Base-by-base conservation (phyloP, 1,140 invertebrate genomes). In the Cepaea nemoralis region DNA sequence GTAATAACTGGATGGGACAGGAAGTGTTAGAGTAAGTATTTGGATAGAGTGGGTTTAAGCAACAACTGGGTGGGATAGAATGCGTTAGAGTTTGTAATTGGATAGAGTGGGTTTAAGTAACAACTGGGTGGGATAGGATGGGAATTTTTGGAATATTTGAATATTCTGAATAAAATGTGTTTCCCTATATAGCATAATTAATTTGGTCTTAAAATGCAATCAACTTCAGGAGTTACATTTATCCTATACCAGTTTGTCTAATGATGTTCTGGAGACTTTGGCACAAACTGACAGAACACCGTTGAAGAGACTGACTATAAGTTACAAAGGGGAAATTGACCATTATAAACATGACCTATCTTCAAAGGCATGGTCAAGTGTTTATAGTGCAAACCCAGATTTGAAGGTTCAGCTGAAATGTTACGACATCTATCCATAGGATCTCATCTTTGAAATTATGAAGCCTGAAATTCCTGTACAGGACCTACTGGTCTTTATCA, bases 151-250 rank as follows among this genome's bases (percentile, higher is more conserved):
- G 80, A 89, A 77, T 83, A 70, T 50, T 63, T 90, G 39, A 89
- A 90, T 77, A 85, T 90, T 50, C 85, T 87, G 66, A 90, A 90
- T 74, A 82, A 81, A 69, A 86, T 82, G 86, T 76, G 85, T 88
- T 0, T 82, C 82, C 31, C 84, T 87, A 0, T 77, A 75, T 27
- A 86, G 84, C 39, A 83, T 88, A 14, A 37, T 83, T 33, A 55
- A 74, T 27, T 39, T 90, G 16, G 85, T 87, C 0, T 19, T 75
- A 55, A 76, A 81, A 55, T 90, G 89, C 83, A 84, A 55, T 37
- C 84, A 85, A 1, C 73, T 90, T 22, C 83, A 75, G 80, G 83
- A 87, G 45, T 81, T 90, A 8, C 77, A 82, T 45, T 66, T 89
- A 0, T 90, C 85, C 71, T 83, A 88, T 66, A 70, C 67, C 39